phyloP scores from a whole-genome alignment of 1,140 invertebrate genomes.

The Rhynchophorus ferrugineus region DNA sequence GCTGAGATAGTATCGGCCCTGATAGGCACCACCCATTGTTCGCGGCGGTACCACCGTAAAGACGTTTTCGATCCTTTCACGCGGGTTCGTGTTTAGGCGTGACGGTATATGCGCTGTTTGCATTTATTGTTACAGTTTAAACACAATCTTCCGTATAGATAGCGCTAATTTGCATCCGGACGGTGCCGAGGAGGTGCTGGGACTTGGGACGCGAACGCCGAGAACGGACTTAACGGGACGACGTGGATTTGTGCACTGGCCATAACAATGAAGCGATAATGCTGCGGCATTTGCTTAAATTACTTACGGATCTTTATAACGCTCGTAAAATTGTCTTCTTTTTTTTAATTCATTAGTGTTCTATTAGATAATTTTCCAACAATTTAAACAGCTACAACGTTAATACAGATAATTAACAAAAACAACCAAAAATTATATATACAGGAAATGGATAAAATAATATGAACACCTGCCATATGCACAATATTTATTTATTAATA shows the following conservation, averaged over 20 bases:
- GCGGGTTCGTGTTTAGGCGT: constrained; percentile 26
- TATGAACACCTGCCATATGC: no score
- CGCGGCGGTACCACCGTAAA: constrained; percentile 18
- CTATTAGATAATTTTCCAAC: no score
- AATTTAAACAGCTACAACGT: no score
- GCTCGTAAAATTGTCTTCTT: no score
- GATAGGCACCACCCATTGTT: constrained; percentile 26
- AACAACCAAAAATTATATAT: no score
- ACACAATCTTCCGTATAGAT: constrained; percentile 21
- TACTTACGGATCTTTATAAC: no score
- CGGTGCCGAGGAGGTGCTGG: not conserved
- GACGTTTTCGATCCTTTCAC: constrained; percentile 24
- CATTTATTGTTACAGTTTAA: constrained; percentile 25
- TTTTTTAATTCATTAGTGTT: no score
- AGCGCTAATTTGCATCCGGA: constrained; percentile 21
- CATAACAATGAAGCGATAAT: no score
- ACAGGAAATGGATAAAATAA: no score
- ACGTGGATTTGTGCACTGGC: not conserved
- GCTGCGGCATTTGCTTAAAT: not conserved
- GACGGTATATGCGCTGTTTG: constrained; percentile 23
- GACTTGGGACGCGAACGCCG: constrained; percentile 4
- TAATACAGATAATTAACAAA: no score
- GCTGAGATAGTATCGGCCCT: constrained; percentile 19
- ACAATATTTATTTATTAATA: no score
- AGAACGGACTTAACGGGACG: constrained; percentile 6